Base-by-base conservation (phyloP, 2,888 invertebrate species). In the Microplitis deprimator region DNA sequence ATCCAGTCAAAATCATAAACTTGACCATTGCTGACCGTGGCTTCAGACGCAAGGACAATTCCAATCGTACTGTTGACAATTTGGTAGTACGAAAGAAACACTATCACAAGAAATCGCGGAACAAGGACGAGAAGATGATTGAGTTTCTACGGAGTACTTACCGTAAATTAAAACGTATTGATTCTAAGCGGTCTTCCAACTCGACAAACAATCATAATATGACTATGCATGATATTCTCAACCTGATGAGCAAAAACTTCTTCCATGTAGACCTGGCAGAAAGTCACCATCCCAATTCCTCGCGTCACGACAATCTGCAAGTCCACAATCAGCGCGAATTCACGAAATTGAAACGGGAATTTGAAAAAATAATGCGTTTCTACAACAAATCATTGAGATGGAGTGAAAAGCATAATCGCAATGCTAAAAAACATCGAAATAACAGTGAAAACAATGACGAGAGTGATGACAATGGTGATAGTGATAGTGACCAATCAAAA, bases 181-280 rank as follows among this genome's bases (percentile, higher is more conserved):
- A 90, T 75, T 84, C 87, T 1, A 75, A 72, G 7, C 83, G 84
- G 20, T 87, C 84, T 13, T 85, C 81, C 68, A 89, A 87, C 59
- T 83, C 83, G 0, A 87, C 87, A 1, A 89, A 41, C 41, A 50
- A 13, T 50, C 50, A 50, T 5, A 50, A 90, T 76, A 82, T 84
- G 41, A 89, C 87, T 68, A 89, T 90, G 89, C 89, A 89, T 82
- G 89, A 89, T 38, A 82, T 90, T 0, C 69, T 90, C 50, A 89
- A 90, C 77, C 85, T 85, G 0, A 89, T 90, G 87, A 89, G 88
- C 78, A 88, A 86, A 77, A 89, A 90, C 69, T 89, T 89, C 79
- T 89, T 89, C 77, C 88, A 89, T 81, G 88, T 89, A 2, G 87
- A 90, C 71, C 81, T 90, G 38, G 83, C 89, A 5, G 87, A 88